These are phyloP conservation scores for Mormyrus hasselquistii DNA, from an alignment of 2,797 vertebrate genomes.

Conservation along the genomic window DNA sequence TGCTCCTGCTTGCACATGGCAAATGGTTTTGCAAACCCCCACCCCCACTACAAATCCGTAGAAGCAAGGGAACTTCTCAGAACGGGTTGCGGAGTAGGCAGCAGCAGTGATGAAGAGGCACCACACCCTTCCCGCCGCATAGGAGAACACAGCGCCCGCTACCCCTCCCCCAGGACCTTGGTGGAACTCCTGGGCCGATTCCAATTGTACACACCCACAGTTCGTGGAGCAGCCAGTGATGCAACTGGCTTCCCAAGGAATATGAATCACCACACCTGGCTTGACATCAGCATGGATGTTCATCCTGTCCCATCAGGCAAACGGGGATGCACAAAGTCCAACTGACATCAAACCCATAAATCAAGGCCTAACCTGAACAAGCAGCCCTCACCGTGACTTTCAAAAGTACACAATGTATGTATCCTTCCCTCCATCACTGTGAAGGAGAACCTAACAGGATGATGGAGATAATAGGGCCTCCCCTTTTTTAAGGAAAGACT, in stretches of 20 bases:
- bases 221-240: conserved; percentile 1
- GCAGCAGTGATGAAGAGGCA: not conserved
- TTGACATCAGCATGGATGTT: conserved; percentile 11
- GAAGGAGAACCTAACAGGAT: not conserved
- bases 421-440: not conserved
- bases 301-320: conserved; percentile 26
- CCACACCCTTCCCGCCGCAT: not conserved
- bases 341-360: conserved; percentile 42
- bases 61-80: not conserved
- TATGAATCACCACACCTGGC: conserved; percentile 12
- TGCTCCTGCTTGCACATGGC: not conserved
- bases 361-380: not conserved
- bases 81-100: not conserved
- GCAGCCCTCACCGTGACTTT: not conserved
- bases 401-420: not conserved
- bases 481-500: not conserved
- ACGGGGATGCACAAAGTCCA: conserved; percentile 2
- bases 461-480: not conserved
- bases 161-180: not conserved
- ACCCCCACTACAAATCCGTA: not conserved
- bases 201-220: not conserved
- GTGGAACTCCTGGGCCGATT: not conserved
- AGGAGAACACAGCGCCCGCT: not conserved
- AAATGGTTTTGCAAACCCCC: not conserved
- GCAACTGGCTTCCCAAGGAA: conserved; percentile 19